Base-by-base conservation (phyloP, 2,888 invertebrate species). In the Scaptodrosophila latifasciaeformis region DNA sequence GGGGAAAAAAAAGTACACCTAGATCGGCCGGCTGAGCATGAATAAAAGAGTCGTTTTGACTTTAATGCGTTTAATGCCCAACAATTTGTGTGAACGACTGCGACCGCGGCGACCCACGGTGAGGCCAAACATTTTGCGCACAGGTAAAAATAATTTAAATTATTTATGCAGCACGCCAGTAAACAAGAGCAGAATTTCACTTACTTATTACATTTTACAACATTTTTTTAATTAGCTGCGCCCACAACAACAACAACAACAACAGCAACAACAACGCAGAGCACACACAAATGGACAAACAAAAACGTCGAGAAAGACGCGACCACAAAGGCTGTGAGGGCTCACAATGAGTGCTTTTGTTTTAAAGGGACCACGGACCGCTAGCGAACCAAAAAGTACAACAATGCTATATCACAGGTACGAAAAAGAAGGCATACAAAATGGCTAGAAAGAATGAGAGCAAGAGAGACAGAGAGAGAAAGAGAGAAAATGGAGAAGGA, bases 151-250 rank as follows among this genome's bases (percentile, higher is more conserved):
- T 56, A 40, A 53, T 24, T 15, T 4, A 53, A 60, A 68, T 63
- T 75, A 70, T 78, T 72, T 68, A 78, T 75, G 56, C 31, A 31
- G 12, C 12, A 27, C 4, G 31, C 34, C 17, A 10, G 34, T 19
- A 34, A 34, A 46, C 48, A 46, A 21, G 35, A 24, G 55, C 53
- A 56, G 51, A 66, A 69, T 27, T 43, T 43, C 30, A 64, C 62
- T 79, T 62, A 69, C 77, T 71, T 53, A 67, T 74, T 62, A 70
- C 60, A 69, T 54, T 72, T 64, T 62, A 60, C 59, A 67, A 70
- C 70, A 54, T 61, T 54, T 54, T 72, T 80, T 75, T 75, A 80
- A 80, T 75, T 80, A 77, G 74, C 77, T 63, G 59, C 59, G 40
- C 57, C 61, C 45, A 60, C 62, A 59, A 48, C 53, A 54, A 52